These are phyloP conservation scores for Neotragus moschatus DNA, from an alignment of 2,113 vertebrate species.

Conservation along the genomic window DNA sequence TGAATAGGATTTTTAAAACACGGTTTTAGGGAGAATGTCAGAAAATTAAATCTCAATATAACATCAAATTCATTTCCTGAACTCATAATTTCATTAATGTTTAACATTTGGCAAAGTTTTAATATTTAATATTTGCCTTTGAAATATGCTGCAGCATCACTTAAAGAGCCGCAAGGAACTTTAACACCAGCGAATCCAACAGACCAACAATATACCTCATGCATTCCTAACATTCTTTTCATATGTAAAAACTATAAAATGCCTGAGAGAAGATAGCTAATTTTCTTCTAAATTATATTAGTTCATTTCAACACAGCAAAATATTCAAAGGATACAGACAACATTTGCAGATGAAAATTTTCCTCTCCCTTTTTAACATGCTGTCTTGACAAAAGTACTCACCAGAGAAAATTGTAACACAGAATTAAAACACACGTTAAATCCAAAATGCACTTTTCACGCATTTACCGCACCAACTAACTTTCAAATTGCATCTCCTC, in stretches of 20 bases:
- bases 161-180: background rate
- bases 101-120: background rate
- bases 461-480: background rate
- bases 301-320: constrained; percentile 18
- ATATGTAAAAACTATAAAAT: background rate
- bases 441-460: background rate
- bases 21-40: background rate
- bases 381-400: background rate
- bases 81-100: background rate
- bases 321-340: background rate
- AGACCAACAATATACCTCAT: background rate
- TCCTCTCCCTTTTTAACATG: background rate
- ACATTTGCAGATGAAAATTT: constrained; percentile 34
- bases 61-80: constrained; percentile 12
- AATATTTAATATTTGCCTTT: background rate
- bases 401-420: background rate
- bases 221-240: constrained; percentile 16
- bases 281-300: constrained; percentile 45
- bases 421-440: constrained; percentile 19
- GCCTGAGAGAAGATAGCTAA: background rate
- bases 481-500: background rate
- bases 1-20: background rate
- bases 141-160: background rate
- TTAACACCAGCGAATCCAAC: background rate
- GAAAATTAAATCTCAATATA: constrained; percentile 13